Evolutionary conservation across 2,797 vertebrate species (phyloP).

Genomic region (Lerista edwardsae): DNA sequence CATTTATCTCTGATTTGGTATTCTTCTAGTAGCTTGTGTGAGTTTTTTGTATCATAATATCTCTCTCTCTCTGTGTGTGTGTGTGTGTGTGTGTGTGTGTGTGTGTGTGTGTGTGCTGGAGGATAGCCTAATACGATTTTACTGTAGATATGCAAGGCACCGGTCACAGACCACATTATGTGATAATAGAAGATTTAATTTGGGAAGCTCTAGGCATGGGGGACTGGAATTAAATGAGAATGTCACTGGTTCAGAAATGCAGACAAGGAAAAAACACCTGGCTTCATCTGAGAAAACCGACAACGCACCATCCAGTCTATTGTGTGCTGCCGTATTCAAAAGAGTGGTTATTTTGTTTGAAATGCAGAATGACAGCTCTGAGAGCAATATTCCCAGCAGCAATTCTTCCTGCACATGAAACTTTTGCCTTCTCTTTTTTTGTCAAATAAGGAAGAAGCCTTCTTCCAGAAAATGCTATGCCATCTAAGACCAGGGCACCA

Average conservation of each 20-base stretch:
- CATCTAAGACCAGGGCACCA: background rate
- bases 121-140: slow-evolving; percentile 13
- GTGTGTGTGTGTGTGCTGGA: too few relatives aligned
- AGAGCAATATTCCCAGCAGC: slow-evolving; percentile 42
- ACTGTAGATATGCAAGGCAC: background rate
- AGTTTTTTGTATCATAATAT: slow-evolving; percentile 19
- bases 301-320: background rate
- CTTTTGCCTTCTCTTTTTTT: background rate
- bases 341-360: slow-evolving; percentile 45
- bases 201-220: background rate
- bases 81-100: too few relatives aligned
- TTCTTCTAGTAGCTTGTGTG: slow-evolving; percentile 39
- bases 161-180: background rate
- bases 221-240: slow-evolving; percentile 32
- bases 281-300: slow-evolving; percentile 1
- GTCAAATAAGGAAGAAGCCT: background rate
- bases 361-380: slow-evolving; percentile 39
- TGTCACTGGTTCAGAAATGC: slow-evolving; percentile 33
- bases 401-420: slow-evolving; percentile 32
- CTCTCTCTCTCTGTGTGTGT: background rate
- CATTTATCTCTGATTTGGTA: background rate
- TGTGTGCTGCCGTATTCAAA: slow-evolving; percentile 28
- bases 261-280: background rate
- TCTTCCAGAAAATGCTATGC: slow-evolving; percentile 3
- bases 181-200: slow-evolving; percentile 39